Conservation (phyloP, 2,888 invertebrate species). For the Euphydryas editha region DNA sequence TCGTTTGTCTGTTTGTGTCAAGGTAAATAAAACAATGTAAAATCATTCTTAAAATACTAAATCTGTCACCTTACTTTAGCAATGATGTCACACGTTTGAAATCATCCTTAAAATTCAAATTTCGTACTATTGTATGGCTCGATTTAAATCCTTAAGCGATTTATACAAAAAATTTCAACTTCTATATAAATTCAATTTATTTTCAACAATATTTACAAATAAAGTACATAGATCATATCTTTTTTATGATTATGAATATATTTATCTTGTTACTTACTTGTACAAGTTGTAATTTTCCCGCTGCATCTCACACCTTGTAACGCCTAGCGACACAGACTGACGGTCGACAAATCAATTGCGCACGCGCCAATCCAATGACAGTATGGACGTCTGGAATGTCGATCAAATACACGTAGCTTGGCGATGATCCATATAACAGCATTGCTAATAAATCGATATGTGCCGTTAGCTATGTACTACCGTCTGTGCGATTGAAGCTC, state of each 20-base stretch:
- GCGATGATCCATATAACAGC: conserved; percentile 42
- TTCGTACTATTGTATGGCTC: conserved; percentile 52
- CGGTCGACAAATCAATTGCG: conserved; percentile 72
- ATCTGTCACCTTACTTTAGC: conserved; percentile 52
- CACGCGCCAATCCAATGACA: conserved; percentile 63
- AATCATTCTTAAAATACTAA: conserved; percentile 52
- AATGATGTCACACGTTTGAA: conserved; percentile 66
- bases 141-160: conserved; percentile 39
- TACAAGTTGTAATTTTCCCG: not conserved
- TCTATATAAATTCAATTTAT: not conserved
- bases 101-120: conserved; percentile 65
- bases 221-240: not conserved
- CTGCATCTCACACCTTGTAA: conserved; percentile 24
- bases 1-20: conserved; percentile 35
- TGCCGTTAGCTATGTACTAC: conserved; percentile 28
- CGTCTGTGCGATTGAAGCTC: conserved; percentile 9
- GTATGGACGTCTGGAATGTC: conserved; percentile 55
- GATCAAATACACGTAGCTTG: conserved; percentile 39
- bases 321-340: conserved; percentile 53
- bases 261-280: not conserved
- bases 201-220: not conserved
- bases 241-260: not conserved
- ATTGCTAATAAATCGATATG: conserved; percentile 27
- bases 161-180: no score
- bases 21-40: conserved; percentile 40